Evolutionary conservation across 2,888 invertebrate genomes (phyloP).

Genomic region (Lycophotia porphyrea): DNA sequence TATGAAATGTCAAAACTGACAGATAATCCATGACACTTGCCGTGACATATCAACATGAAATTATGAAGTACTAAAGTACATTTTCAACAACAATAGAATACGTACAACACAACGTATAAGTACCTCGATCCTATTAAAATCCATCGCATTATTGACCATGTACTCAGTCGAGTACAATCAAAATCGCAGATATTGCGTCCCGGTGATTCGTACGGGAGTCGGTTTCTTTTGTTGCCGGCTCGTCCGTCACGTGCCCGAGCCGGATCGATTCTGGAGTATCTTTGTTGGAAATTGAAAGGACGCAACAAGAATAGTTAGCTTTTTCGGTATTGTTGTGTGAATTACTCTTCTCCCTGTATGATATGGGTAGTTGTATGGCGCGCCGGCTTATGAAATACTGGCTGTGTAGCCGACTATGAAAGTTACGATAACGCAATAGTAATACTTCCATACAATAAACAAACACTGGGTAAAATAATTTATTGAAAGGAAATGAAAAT

Average conservation of each 20-base stretch:
- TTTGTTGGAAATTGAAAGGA: constrained; percentile 53
- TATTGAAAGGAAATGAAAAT: no score
- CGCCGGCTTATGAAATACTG: not conserved
- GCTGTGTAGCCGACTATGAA: not conserved
- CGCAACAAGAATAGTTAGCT: constrained; percentile 42
- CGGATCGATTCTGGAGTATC: constrained; percentile 52
- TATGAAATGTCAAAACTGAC: not conserved
- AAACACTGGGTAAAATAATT: not conserved
- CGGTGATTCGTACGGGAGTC: constrained; percentile 41
- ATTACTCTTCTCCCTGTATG: constrained; percentile 10
- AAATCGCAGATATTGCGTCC: constrained; percentile 40
- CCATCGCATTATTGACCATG: constrained; percentile 45
- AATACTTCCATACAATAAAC: not conserved
- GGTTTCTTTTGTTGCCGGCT: constrained; percentile 41
- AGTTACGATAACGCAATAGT: not conserved
- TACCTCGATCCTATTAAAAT: constrained; percentile 38
- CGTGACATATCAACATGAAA: not conserved
- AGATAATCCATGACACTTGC: not conserved
- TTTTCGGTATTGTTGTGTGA: constrained; percentile 44
- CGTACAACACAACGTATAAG: not conserved
- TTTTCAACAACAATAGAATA: not conserved
- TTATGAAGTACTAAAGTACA: not conserved
- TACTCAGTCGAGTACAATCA: constrained; percentile 45
- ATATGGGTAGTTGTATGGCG: not conserved
- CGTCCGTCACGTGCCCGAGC: constrained; percentile 43